Base-by-base conservation (phyloP, 2,113 vertebrate genomes). In the Myxocyprinus asiaticus region DNA sequence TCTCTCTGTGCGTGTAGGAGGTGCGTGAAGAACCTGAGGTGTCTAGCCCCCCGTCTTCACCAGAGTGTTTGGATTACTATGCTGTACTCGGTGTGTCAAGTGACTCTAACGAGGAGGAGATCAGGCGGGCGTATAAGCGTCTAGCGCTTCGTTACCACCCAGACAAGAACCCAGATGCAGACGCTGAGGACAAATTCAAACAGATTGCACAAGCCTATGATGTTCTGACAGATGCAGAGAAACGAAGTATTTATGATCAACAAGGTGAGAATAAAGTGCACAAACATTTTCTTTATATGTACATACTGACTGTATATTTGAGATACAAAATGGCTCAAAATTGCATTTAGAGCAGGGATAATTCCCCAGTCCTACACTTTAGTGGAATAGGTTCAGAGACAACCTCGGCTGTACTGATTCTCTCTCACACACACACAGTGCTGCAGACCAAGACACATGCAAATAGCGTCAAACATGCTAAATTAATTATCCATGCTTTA, bases 131-230 rank as follows among this genome's bases (percentile, higher is more conserved):
- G 55, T 99, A 99, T 84, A 93, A 96, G 85, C 97, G 97, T 89
- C 94, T 99, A 96, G 98, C 98, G 44, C 91, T 99, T 58, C 98
- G 96, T 85, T 99, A 96, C 78, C 98, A 99, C 84, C 98, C 98
- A 0, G 98, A 99, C 89, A 99, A 99, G 88, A 99, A 99, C 90
- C 95, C 97, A 79, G 97, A 98, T 0, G 94, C 96, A 2, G 95
- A 91, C 0, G 97, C 98, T 0, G 97, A 97, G 87, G 98, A 99
- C 86, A 97, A 93, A 87, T 99, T 99, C 92, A 99, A 99, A 83
- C 96, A 99, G 88, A 97, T 99, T 0, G 96, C 96, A 0, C 96
- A 98, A 84, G 97, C 97, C 83, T 97, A 98, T 0, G 97, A 98
- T 0, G 93, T 99, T 82, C 90, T 99, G 82, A 96, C 94, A 0